A percentile compares a stretch with the other conserved stretches of the same genome.
These are phyloP conservation scores for Machimus rusticus DNA, from an alignment of 2,888 invertebrate genomes.

Conservation along the genomic window DNA sequence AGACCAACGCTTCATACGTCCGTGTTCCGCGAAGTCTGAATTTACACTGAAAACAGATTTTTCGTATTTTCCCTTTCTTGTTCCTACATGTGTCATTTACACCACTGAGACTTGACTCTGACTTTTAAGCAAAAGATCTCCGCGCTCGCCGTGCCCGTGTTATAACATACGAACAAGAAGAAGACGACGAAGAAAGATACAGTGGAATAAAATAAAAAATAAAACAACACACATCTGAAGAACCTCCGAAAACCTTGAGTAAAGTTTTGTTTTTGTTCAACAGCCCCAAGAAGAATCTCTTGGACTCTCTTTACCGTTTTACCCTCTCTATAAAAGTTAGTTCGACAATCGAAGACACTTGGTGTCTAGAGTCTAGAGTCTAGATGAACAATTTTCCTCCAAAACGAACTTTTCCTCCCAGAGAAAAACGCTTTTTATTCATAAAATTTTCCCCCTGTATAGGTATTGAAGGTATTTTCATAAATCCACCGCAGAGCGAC, in stretches of 20 bases:
- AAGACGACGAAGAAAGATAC: background rate
- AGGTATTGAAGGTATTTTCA: background rate
- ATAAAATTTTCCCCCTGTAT: background rate
- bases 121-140: slow-evolving; percentile 8
- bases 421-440: background rate
- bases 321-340: background rate
- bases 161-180: background rate
- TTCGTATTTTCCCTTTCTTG: slow-evolving; percentile 36
- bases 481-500: background rate
- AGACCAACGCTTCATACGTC: slow-evolving; percentile 52
- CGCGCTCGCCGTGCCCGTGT: background rate
- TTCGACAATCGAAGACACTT: background rate
- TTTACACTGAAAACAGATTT: slow-evolving; percentile 59
- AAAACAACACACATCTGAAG: background rate
- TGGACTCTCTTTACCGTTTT: background rate
- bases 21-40: slow-evolving; percentile 62
- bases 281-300: background rate
- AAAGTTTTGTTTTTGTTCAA: background rate
- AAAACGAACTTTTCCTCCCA: background rate
- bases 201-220: background rate
- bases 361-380: background rate
- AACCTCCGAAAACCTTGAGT: background rate
- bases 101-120: slow-evolving; percentile 20
- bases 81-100: slow-evolving; percentile 41
- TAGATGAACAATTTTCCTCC: background rate